Percentiles rank a stretch among this genome's conserved stretches.
Conservation (phyloP, 2,888 invertebrate genomes). For the Stenurella melanura region DNA sequence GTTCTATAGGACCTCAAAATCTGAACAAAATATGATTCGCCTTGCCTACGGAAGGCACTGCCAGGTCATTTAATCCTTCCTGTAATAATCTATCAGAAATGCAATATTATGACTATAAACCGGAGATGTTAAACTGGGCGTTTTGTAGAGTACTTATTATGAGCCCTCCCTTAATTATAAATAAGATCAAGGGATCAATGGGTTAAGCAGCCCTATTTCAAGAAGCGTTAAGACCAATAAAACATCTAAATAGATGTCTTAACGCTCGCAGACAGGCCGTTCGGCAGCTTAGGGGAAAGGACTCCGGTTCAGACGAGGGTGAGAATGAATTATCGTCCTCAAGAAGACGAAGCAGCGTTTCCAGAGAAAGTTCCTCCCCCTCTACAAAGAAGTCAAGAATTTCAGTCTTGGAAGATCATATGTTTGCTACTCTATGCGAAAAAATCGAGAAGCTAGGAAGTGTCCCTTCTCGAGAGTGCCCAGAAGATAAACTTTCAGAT, state of each 20-base stretch:
- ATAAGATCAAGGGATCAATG: background rate
- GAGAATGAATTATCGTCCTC: no score
- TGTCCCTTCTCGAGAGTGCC: background rate
- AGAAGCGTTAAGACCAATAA: background rate
- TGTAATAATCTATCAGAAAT: background rate
- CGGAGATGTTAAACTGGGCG: background rate
- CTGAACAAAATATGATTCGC: background rate
- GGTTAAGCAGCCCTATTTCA: background rate
- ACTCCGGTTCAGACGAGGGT: no score
- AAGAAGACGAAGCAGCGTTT: no score
- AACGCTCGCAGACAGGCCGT: no score
- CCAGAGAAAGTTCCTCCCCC: no score
- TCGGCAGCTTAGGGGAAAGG: no score
- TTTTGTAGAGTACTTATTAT: background rate
- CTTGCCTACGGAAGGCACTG: background rate
- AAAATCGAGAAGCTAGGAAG: background rate
- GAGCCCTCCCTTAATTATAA: background rate
- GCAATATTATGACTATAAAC: background rate
- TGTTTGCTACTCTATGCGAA: no score
- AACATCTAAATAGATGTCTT: no score
- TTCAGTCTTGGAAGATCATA: no score
- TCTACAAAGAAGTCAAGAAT: no score
- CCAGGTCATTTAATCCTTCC: background rate
- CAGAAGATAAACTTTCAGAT: background rate
- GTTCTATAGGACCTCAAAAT: background rate